phyloP scores from a whole-genome alignment of 2,113 vertebrate species.

The Polyodon spathula region DNA sequence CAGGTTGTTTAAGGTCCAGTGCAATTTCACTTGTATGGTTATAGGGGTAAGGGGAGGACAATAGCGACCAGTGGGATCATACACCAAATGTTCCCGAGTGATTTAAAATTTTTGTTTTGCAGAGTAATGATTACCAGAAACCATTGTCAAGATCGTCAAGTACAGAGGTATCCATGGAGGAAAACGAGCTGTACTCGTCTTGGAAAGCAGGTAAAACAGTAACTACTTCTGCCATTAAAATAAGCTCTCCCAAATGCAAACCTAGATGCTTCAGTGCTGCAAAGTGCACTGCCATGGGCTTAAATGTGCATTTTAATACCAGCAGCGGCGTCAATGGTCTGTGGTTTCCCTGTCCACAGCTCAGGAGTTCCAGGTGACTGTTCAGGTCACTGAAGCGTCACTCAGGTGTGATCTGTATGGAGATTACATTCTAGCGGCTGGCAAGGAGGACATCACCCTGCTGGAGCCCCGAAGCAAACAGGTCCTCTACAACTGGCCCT shows the following conservation, averaged over 20 bases:
- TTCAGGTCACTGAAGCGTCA: conserved; percentile 58
- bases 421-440: conserved; percentile 55
- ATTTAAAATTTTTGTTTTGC: conserved; percentile 23
- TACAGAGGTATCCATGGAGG: conserved; percentile 51
- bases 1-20: no score
- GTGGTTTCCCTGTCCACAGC: conserved; percentile 14
- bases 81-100: conserved; percentile 40
- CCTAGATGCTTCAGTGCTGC: no score
- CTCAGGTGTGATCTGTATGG: conserved; percentile 61
- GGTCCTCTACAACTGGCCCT: conserved; percentile 67
- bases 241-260: no score
- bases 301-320: no score
- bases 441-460: conserved; percentile 50
- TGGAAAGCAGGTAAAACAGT: conserved; percentile 54
- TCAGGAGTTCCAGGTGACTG: conserved; percentile 56
- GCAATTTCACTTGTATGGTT: no score
- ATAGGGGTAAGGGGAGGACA: no score
- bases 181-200: conserved; percentile 72
- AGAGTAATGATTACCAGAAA: conserved; percentile 40
- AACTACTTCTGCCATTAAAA: no score
- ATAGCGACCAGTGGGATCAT: no score
- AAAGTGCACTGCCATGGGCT: no score
- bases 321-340: background rate
- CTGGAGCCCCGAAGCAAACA: conserved; percentile 36
- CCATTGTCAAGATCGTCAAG: conserved; percentile 23